A percentile compares a stretch with the other conserved stretches of the same genome.
Conservation (phyloP, 2,113 vertebrate genomes). For the Rafetus swinhoei region DNA sequence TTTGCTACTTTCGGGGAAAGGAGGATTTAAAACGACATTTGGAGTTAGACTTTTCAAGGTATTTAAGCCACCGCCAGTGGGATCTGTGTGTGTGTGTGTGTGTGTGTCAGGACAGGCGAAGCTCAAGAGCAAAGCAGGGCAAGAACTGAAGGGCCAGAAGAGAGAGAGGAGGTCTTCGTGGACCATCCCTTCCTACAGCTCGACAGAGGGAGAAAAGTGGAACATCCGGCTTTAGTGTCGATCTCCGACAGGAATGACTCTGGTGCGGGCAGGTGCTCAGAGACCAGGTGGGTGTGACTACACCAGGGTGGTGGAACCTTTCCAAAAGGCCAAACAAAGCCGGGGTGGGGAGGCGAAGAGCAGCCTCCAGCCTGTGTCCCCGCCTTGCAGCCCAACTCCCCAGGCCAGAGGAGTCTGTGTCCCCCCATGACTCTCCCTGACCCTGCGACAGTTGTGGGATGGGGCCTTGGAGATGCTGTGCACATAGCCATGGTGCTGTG, state of each 20-base stretch:
- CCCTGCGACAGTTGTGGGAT: no score
- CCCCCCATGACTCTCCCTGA: no score
- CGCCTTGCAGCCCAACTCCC: no score
- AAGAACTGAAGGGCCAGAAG: constrained; percentile 14
- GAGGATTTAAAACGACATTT: background rate
- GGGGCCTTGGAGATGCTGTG: no score
- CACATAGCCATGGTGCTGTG: no score
- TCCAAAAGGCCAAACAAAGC: no score
- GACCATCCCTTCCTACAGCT: constrained; percentile 17
- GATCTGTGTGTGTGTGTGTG: constrained; percentile 20
- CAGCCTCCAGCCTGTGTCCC: no score
- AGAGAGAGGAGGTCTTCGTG: constrained; percentile 38
- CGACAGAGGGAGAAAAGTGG: background rate
- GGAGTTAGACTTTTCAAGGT: constrained; percentile 3
- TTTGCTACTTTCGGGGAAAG: background rate
- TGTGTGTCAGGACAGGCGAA: background rate
- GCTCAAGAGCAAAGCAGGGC: background rate
- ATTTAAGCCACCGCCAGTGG: background rate
- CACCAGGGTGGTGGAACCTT: no score
- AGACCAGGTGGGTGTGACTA: background rate
- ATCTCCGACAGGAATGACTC: background rate
- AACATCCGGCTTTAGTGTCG: constrained; percentile 12
- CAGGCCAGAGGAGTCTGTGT: no score
- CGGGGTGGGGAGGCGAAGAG: no score
- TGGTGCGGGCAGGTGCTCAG: background rate